Evolutionary conservation across 2,888 invertebrate genomes (phyloP), one percentile per base, ranked within the genome.

Genomic region (Toxonevra muliebris): DNA sequence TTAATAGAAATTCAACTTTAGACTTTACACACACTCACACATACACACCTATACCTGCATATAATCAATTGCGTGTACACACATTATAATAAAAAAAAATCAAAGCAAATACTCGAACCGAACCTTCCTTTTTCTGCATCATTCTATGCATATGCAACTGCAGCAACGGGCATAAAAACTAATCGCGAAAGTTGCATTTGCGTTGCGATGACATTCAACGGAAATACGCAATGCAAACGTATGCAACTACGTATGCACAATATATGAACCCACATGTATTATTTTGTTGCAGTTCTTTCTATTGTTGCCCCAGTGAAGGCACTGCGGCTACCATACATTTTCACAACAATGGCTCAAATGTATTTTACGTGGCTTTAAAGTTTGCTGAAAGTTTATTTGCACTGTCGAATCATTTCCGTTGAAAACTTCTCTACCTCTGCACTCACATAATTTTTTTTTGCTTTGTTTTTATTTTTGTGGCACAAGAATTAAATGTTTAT

Each of bases 161-260:
- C 30, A 30, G 30, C 30, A 30, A 7, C 30, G 30, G 5, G 48
- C 1, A n/a, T 48, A 1, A n/a, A 57, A 62, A 67, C 52, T 67
- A 57, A 67, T 61, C 61, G 61, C 19, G 50, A 67, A 67, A 52
- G n/a, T 64, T 48, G 40, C 64, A 52, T 7, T 52, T 71, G 66
- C 71, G 70, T 79, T 70, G 68, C 73, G 73, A 76, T 81, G 82
- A 83, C 83, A 83, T 81, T 76, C 73, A 74, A 76, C 82, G 82
- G 82, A 82, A 82, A 82, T 82, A 82, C 82, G 82, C 82, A 82
- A 79, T 82, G 80, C 81, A 82, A 82, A 83, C 74, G 66, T 40
- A 60, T 12, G 17, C 20, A n/a, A 55, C 30, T 12, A 30, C 2
- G 3, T 7, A 30, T 30, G 30, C 30, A 30, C 30, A 30, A 30